These are phyloP conservation scores for Scortum barcoo DNA, from an alignment of 2,113 vertebrate genomes.

Conservation along the genomic window DNA sequence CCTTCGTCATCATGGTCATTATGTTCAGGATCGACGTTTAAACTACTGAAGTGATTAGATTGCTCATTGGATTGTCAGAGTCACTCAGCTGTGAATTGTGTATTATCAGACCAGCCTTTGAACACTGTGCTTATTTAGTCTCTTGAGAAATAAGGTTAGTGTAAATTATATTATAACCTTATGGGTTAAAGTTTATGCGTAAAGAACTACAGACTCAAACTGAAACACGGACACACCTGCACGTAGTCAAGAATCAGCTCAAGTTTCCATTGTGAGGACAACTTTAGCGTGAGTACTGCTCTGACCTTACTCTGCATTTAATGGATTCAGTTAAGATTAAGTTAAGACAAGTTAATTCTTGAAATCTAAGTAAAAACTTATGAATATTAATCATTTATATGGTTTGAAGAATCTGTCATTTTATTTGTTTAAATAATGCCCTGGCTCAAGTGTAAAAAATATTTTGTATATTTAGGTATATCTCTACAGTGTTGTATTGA, in stretches of 20 bases:
- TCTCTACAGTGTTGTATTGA: neutral
- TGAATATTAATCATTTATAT: too few relatives aligned
- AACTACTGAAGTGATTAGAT: slow-evolving; percentile 36
- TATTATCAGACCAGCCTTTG: neutral
- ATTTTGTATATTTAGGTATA: neutral
- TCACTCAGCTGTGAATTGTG: slow-evolving; percentile 15
- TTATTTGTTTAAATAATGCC: too few relatives aligned
- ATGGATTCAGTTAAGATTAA: too few relatives aligned
- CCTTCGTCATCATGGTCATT: neutral
- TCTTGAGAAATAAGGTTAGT: neutral
- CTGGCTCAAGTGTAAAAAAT: too few relatives aligned
- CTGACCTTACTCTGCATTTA: neutral
- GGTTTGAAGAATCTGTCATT: neutral
- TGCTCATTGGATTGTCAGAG: slow-evolving; percentile 9
- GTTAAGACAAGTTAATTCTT: neutral
- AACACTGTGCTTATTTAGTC: neutral
- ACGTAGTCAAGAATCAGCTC: neutral
- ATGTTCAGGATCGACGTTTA: slow-evolving; percentile 5
- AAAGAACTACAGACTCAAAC: neutral
- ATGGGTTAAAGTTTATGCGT: neutral
- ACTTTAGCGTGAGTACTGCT: neutral
- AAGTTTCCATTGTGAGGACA: neutral
- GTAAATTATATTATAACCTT: too few relatives aligned
- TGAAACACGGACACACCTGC: neutral
- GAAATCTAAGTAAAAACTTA: neutral